phyloP scores from a whole-genome alignment of 1,140 invertebrate species.

The Lutraria rhynchaena region DNA sequence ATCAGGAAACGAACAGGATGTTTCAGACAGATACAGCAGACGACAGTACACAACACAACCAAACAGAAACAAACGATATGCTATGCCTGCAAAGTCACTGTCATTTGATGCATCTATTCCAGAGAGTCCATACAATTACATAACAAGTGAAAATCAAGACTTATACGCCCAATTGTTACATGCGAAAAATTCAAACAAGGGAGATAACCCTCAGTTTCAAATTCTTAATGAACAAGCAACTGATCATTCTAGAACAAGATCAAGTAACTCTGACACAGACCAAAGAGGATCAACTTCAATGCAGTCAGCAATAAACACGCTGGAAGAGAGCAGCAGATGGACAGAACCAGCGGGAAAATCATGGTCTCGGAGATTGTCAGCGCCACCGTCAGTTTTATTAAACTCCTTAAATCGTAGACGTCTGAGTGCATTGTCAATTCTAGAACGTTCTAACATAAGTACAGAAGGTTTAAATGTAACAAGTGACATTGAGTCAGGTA shows the following conservation, averaged over 20 bases:
- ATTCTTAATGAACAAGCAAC: slow-evolving; percentile 29
- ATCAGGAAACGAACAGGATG: neutral
- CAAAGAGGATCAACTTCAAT: neutral
- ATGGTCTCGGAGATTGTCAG: slow-evolving; percentile 22
- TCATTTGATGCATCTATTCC: slow-evolving; percentile 37
- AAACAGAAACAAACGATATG: neutral
- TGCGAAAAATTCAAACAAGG: neutral
- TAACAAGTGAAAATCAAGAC: slow-evolving; percentile 21
- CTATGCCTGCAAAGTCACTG: slow-evolving; percentile 32
- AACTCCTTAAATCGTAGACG: slow-evolving; percentile 24
- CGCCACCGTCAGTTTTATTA: slow-evolving; percentile 20
- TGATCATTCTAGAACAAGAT: neutral
- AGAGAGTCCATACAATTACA: slow-evolving; percentile 17
- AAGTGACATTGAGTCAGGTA: slow-evolving; percentile 40
- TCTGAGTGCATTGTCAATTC: slow-evolving; percentile 51
- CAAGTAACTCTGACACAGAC: neutral
- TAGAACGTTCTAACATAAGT: slow-evolving; percentile 46
- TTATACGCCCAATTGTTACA: neutral
- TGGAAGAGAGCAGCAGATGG: neutral
- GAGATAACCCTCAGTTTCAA: neutral
- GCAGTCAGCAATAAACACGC: slow-evolving; percentile 8
- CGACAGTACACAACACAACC: neutral
- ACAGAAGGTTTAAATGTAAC: slow-evolving; percentile 41
- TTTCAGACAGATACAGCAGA: neutral
- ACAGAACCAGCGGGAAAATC: neutral